Evolutionary conservation across 2,113 vertebrate genomes (phyloP).

Genomic region (Onychorhynchus coronatus): DNA sequence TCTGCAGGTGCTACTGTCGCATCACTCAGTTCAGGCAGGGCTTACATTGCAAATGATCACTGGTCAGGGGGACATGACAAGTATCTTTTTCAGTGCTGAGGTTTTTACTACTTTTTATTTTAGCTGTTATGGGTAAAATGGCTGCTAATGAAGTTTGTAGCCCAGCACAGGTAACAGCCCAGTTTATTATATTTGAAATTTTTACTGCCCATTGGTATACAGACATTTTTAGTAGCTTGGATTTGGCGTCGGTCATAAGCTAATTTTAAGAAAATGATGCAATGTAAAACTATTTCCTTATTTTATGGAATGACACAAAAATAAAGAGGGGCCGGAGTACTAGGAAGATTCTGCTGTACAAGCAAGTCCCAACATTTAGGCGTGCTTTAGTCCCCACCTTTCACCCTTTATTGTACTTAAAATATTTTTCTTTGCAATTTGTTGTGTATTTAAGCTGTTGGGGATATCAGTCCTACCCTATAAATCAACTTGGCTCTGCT

Average conservation of each 20-base stretch:
- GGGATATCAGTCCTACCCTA: background rate
- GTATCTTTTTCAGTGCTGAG: background rate
- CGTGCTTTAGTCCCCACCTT: background rate
- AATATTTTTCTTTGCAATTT: background rate
- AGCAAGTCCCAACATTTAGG: background rate
- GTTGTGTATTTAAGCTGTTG: background rate
- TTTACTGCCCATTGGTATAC: background rate
- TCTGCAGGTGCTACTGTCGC: background rate
- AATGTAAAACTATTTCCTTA: background rate
- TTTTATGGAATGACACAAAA: background rate
- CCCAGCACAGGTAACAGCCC: background rate
- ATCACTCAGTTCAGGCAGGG: background rate
- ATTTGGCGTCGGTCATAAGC: background rate
- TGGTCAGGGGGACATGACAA: background rate
- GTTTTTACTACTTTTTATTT: background rate
- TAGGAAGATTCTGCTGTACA: background rate
- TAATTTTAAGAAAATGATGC: background rate
- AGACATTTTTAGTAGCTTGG: background rate
- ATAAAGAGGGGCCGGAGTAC: background rate
- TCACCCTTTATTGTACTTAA: background rate
- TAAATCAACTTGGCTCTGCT: background rate
- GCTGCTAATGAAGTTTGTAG: background rate
- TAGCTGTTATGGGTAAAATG: background rate
- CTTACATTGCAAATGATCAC: accelerated
- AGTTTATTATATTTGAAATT: background rate